Conservation (phyloP, 1,140 invertebrate genomes). For the Drosophila varians region DNA sequence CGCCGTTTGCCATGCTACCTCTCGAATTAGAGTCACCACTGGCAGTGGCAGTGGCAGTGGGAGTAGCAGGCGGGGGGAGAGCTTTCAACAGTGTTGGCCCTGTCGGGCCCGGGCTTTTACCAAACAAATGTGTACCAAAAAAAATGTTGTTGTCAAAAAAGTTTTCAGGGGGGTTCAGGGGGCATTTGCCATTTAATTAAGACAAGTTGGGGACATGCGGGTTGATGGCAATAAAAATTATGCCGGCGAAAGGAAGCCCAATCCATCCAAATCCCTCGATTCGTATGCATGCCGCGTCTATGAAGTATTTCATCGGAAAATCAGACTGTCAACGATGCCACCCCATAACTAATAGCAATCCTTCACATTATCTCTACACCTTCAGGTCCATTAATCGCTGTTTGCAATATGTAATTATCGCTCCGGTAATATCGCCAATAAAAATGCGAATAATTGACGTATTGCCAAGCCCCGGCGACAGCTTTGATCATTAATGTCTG, state of each 20-base stretch:
- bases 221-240: conserved; percentile 3
- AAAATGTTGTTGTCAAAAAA: conserved; percentile 24
- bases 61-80: conserved; percentile 2
- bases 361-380: conserved; percentile 16
- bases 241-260: background rate
- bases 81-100: conserved; percentile 50
- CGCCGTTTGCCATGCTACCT: conserved; percentile 8
- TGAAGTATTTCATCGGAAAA: conserved; percentile 1
- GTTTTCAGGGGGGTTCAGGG: conserved; percentile 21
- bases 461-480: conserved; percentile 39
- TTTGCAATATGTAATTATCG: conserved; percentile 35
- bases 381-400: background rate
- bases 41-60: background rate
- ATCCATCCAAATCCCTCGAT: background rate
- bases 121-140: conserved; percentile 40
- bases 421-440: conserved; percentile 2
- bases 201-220: conserved; percentile 16
- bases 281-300: conserved; percentile 1
- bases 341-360: conserved; percentile 3
- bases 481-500: conserved; percentile 37
- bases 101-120: conserved; percentile 38
- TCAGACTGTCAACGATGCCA: conserved; percentile 13
- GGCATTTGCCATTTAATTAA: conserved; percentile 33
- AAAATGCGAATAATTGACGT: conserved; percentile 33
- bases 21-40: conserved; percentile 34